phyloP scores from a whole-genome alignment of 1,140 invertebrate species.

The Pseudoatta argentina region DNA sequence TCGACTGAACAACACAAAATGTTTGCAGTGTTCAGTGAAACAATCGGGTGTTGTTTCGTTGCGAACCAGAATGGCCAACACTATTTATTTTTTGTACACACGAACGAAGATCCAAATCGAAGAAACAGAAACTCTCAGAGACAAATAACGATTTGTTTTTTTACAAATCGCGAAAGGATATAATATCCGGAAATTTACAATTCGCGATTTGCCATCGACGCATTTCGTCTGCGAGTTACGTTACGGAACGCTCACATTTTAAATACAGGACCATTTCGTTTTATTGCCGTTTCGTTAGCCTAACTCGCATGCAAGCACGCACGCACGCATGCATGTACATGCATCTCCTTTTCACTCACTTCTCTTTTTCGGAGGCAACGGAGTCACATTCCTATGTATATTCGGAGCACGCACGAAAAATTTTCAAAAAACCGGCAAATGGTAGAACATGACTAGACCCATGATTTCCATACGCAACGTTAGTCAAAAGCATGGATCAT shows the following conservation, averaged over 20 bases:
- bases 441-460: constrained; percentile 19
- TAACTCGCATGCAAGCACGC: constrained; percentile 9
- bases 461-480: constrained; percentile 44
- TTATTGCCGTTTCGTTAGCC: constrained; percentile 45
- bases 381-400: constrained; percentile 30
- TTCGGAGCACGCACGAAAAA: constrained; percentile 65
- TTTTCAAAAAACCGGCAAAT: constrained; percentile 64
- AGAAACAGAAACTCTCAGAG: constrained; percentile 18
- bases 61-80: background rate
- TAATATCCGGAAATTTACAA: constrained; percentile 64
- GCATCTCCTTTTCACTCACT: background rate
- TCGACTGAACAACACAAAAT: constrained; percentile 29
- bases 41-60: constrained; percentile 40
- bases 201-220: constrained; percentile 42
- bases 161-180: constrained; percentile 14
- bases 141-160: constrained; percentile 47
- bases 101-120: constrained; percentile 19
- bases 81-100: constrained; percentile 47
- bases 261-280: constrained; percentile 36
- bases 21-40: constrained; percentile 18
- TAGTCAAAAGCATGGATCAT: constrained; percentile 18
- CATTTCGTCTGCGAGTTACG: constrained; percentile 54
- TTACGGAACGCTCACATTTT: constrained; percentile 68
- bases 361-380: background rate
- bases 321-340: background rate